Evolutionary conservation across 1,140 invertebrate species (phyloP), one percentile per base, ranked within the genome.

Genomic region (Phortica variegata): DNA sequence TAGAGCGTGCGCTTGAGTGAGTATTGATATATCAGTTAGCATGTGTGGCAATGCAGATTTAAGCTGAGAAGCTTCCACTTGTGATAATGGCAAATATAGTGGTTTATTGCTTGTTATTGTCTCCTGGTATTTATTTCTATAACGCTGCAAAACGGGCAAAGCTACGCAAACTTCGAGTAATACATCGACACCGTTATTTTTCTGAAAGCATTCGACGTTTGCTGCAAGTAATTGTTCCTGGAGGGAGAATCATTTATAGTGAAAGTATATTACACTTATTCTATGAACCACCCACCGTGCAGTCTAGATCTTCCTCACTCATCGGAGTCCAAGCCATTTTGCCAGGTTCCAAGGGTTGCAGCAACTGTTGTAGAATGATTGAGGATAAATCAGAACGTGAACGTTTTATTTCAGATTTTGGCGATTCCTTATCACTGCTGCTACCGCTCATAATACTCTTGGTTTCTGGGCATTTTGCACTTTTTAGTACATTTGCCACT

Each of bases 11-110:
- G 91, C 90, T 55, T 86, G 85, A 62, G 86, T 87, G 29, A 92
- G 85, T 37, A 94, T 85, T 36, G 85, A 86, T 33, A 95, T 85
- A 66, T 96, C 93, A 53, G 87, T 87, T 17, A 91, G 82, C 21
- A 93, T 93, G 55, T 80, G 81, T 61, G 46, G 65, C 56, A 75
- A 54, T 20, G 70, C 62, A 53, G 61, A 62, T 34, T 76, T 73
- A 0, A 77, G 58, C 4, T 53, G 54, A 43, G 54, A 61, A 15
- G 73, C 75, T 39, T 74, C 75, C 18, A 54, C 45, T 43, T 71
- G 58, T 8, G 65, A 66, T 0, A 75, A 52, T 2, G 73, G 75
- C 44, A 77, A 48, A 45, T 74, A 74, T 5, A 76, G 38, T 2
- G 65, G 33, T 40, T 75, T 75, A 23, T 63, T 58, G 16, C 52